phyloP scores from a whole-genome alignment of 2,113 vertebrate genomes.

The Argyrosomus japonicus region DNA sequence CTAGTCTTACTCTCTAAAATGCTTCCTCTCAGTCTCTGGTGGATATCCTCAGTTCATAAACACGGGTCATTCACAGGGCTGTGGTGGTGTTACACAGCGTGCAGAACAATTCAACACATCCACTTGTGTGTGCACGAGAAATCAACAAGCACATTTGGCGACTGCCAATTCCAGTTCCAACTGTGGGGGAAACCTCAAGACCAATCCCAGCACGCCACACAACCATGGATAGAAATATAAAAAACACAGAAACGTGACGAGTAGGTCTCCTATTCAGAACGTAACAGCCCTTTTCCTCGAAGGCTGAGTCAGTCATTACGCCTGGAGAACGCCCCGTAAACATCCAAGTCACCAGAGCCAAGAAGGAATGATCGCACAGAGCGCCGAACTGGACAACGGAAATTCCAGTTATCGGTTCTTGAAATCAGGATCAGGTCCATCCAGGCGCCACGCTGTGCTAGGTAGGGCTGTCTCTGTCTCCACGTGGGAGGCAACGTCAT shows the following conservation, averaged over 20 bases:
- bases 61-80: not conserved
- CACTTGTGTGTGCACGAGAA: conserved; percentile 16
- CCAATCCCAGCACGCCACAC: not conserved
- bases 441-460: not conserved
- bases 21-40: conserved; percentile 29
- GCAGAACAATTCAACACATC: conserved; percentile 39
- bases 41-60: conserved; percentile 19
- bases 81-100: conserved; percentile 14
- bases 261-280: not conserved
- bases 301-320: conserved; percentile 28
- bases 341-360: not conserved
- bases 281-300: not conserved
- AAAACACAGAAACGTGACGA: conserved; percentile 15
- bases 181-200: not conserved
- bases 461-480: not conserved
- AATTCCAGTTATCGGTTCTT: conserved; percentile 14
- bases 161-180: conserved; percentile 28
- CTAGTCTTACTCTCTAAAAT: not conserved
- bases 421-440: conserved; percentile 1
- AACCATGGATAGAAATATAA: conserved; percentile 39
- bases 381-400: not conserved
- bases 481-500: not conserved
- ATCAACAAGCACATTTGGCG: conserved; percentile 20
- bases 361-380: not conserved
- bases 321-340: not conserved